Base-by-base conservation (phyloP, 1,140 invertebrate species). In the Eupeodes corollae region DNA sequence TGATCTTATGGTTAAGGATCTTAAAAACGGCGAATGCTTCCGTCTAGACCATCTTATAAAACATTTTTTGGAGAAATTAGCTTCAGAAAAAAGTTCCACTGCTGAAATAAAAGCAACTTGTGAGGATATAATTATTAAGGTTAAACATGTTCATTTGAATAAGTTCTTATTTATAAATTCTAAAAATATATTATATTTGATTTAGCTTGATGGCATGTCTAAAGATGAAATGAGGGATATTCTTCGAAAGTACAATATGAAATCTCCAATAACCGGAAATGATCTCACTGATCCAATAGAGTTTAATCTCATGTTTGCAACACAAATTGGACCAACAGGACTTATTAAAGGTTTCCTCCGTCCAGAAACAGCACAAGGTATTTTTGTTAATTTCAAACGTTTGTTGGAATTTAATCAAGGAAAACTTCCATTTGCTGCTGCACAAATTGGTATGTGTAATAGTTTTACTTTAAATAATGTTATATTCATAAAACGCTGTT, bases 281-380 rank as follows among this genome's bases (percentile, higher is more conserved):
- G 87, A 96, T 47, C 70, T 99, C 1, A 84, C 85, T 1, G 91
- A 96, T 57, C 92, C 95, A 1, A 85, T 98, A 49, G 91, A 98
- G 58, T 99, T 99, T 68, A 99, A 99, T 73, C 75, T 99, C 3
- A 99, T 99, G 96, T 99, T 99, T 72, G 84, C 80, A 31, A 98
- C 94, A 1, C 86, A 88, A 62, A 99, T 99, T 62, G 96, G 96
- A 21, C 95, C 96, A 9, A 88, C 92, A 50, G 96, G 96, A 3
- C 68, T 88, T 19, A 73, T 95, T 0, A 96, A 96, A 75, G 93
- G 92, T 72, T 98, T 85, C 63, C 73, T 99, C 1, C 79, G 96
- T 54, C 96, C 96, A 21, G 97, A 99, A 75, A 99, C 96, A 18
- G 96, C 96, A 3, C 97, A 99, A 71, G 96, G 96, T 19, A 99